Base-by-base conservation (phyloP, 1,140 invertebrate genomes). In the Ostrea denselamellosa region DNA sequence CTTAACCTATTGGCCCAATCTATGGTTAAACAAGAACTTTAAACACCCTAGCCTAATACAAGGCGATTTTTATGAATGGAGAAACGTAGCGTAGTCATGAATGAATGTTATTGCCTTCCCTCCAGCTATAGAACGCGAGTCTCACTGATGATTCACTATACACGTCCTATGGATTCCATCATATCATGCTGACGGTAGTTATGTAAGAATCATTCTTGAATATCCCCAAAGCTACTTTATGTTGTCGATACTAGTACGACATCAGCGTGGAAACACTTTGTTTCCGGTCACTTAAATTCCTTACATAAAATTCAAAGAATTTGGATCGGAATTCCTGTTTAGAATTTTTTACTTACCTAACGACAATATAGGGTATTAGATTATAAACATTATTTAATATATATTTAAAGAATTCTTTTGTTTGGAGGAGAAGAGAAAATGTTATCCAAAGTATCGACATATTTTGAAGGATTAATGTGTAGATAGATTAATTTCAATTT, bases 1-100 rank as follows among this genome's bases (percentile, higher is more conserved):
- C 28, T 34, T 17, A 77, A 28, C 68, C 68, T 77, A 77, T 25
- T 77, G 68, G 28, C 68, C 68, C 68, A 77, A 34, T 77, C 25
- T 34, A 9, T 77, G 12, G 25, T 77, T 62, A 14, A 77, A 77
- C 25, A 34, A 34, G 68, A 62, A 14, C 68, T 77, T 77, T 77
- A 77, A 77, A 77, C 68, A 77, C 68, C 65, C 68, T 77, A 28
- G 68, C 9, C 28, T 25, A 12, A 77, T 28, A 77, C 25, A 77
- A 77, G 68, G 28, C 9, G 68, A 77, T 77, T 77, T 62, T 77
- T 77, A 77, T 77, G 68, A 77, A 77, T 77, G 68, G 68, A 28
- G 25, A 77, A 62, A 28, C 68, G 68, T 77, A 25, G 9, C 14
- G 25, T 34, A 25, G 68, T 25, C 68, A 77, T 77, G 68, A 77